phyloP scores from a whole-genome alignment of 2,113 vertebrate species.

The Semicossyphus pulcher region DNA sequence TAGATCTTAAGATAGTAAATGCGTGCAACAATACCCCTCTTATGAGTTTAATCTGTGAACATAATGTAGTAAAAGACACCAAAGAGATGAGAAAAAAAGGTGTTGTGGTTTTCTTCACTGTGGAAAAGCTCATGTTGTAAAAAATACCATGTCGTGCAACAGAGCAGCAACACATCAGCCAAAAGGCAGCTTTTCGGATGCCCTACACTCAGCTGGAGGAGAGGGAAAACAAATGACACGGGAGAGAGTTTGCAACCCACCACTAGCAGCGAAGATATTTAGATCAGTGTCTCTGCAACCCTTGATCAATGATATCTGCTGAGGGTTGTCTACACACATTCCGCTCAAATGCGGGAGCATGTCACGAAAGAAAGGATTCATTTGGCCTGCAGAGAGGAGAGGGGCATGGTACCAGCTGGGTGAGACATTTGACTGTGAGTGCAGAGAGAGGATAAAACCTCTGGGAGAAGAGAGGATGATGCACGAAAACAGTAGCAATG shows the following conservation, averaged over 20 bases:
- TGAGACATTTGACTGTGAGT: slow-evolving; percentile 20
- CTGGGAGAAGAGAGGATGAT: no score
- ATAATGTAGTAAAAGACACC: not conserved
- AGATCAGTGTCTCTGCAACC: slow-evolving; percentile 42
- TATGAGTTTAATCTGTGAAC: slow-evolving; percentile 6
- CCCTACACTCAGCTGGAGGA: no score
- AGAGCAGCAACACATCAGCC: slow-evolving; percentile 25
- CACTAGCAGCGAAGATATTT: slow-evolving; percentile 47
- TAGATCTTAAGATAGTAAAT: not conserved
- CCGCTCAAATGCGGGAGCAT: slow-evolving; percentile 26
- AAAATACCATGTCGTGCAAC: slow-evolving; percentile 11
- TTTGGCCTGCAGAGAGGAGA: slow-evolving; percentile 40
- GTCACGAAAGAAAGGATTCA: slow-evolving; percentile 34
- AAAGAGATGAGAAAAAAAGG: not conserved
- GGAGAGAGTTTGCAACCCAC: slow-evolving; percentile 17
- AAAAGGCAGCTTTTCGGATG: slow-evolving; percentile 20
- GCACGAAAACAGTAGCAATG: not conserved
- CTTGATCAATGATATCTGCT: slow-evolving; percentile 53
- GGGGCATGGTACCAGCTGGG: slow-evolving; percentile 29
- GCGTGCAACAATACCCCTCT: no score
- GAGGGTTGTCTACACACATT: slow-evolving; percentile 51
- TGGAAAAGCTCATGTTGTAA: not conserved
- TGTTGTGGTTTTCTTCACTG: not conserved
- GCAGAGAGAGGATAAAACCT: not conserved
- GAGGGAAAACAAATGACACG: not conserved